Percentiles rank a stretch among this genome's conserved stretches.
Evolutionary conservation across 2,888 invertebrate species (phyloP).

Genomic region (Meliscaeva auricollis): DNA sequence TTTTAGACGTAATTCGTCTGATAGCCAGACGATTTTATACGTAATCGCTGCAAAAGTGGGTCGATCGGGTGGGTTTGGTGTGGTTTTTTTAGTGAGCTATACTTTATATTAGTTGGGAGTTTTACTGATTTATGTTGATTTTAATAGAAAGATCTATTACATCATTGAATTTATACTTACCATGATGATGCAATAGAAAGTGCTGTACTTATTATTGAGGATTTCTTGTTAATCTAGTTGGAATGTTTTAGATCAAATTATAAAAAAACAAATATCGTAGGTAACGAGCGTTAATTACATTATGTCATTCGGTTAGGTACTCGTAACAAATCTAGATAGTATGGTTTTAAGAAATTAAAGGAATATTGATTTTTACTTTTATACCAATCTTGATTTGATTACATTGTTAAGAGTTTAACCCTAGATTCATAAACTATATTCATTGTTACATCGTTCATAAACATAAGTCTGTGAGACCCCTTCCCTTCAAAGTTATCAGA

Average conservation of each 20-base stretch:
- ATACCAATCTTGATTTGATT: too few species aligned
- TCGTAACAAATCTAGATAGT: neutral
- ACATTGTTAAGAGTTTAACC: too few species aligned
- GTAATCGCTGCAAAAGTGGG: slow-evolving; percentile 4
- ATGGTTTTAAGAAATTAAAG: neutral
- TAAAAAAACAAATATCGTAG: neutral
- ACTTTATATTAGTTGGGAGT: neutral
- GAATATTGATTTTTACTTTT: too few species aligned
- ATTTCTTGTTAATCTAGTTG: neutral
- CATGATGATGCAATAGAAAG: slow-evolving; percentile 26
- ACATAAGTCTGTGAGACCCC: too few species aligned
- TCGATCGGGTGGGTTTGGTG: neutral
- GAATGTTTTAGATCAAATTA: neutral
- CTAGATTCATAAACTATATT: too few species aligned
- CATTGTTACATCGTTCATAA: too few species aligned
- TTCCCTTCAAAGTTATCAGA: too few species aligned
- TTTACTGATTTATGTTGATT: slow-evolving; percentile 1
- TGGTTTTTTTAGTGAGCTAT: slow-evolving; percentile 7
- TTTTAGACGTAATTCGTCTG: neutral
- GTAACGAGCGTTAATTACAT: neutral
- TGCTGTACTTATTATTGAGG: neutral
- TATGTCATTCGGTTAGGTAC: neutral
- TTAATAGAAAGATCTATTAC: neutral
- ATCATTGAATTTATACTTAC: too few species aligned
- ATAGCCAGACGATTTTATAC: slow-evolving; percentile 6